Evolutionary conservation across 2,888 invertebrate species (phyloP).

Genomic region (Odontocolon sp.): DNA sequence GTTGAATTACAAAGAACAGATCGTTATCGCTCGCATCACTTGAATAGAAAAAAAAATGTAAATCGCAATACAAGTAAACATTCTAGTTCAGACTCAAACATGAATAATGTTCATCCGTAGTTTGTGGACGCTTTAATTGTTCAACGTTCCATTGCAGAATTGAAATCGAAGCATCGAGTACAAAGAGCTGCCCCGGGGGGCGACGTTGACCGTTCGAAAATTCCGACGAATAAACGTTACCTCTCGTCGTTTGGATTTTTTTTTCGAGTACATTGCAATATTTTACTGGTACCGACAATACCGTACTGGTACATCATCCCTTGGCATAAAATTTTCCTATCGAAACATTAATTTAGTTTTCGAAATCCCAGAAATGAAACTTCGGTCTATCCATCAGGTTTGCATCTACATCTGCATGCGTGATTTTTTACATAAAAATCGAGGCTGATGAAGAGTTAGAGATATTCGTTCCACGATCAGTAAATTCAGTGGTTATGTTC

Average conservation of each 20-base stretch:
- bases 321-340: no score
- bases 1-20: no score
- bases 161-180: conserved; percentile 6
- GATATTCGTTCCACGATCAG: conserved; percentile 38
- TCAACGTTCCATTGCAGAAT: conserved; percentile 4
- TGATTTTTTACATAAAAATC: conserved; percentile 15
- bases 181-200: background rate
- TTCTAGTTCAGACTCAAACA: background rate
- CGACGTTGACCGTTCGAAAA: conserved; percentile 10
- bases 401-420: conserved; percentile 14
- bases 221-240: conserved; percentile 14
- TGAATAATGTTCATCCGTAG: background rate
- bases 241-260: background rate
- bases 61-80: background rate
- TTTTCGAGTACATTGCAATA: background rate
- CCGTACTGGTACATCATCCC: no score
- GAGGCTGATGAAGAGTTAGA: background rate
- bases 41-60: background rate
- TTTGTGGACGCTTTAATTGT: conserved; percentile 5
- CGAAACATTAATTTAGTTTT: background rate
- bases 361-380: conserved; percentile 18
- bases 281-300: no score
- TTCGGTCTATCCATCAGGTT: background rate
- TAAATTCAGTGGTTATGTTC: conserved; percentile 49
- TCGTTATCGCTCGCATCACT: no score